Conservation (phyloP, 2,888 invertebrate genomes). For the Rhimphoctona megacephalus region DNA sequence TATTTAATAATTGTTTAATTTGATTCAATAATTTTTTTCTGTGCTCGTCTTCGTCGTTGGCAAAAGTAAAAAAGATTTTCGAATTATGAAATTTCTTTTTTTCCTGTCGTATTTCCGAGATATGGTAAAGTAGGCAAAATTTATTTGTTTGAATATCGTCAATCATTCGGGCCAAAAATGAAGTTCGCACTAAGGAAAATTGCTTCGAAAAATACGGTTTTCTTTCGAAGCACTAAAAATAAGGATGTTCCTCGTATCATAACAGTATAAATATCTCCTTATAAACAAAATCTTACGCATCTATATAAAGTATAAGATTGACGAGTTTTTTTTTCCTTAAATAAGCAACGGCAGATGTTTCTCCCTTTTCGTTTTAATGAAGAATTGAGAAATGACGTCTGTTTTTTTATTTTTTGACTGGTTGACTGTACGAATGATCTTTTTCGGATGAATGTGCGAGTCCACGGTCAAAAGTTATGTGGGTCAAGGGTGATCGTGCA, state of each 20-base stretch:
- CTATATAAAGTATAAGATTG: background rate
- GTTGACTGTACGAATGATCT: background rate
- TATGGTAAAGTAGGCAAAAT: background rate
- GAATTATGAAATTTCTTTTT: background rate
- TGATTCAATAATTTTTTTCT: background rate
- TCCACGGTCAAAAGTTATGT: conserved; percentile 66
- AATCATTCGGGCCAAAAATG: background rate
- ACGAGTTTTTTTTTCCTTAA: background rate
- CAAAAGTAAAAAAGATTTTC: background rate
- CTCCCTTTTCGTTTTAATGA: background rate
- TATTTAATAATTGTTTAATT: no score
- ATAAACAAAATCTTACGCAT: background rate
- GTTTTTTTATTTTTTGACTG: conserved; percentile 9
- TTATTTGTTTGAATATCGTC: background rate
- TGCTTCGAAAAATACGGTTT: background rate
- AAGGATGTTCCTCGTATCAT: background rate
- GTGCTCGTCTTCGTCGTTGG: background rate
- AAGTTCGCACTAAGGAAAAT: background rate
- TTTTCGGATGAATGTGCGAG: conserved; percentile 50
- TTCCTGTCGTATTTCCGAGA: background rate
- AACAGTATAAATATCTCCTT: background rate
- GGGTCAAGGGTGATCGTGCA: conserved; percentile 68
- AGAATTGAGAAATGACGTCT: conserved; percentile 33
- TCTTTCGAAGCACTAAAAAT: background rate
- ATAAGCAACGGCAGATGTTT: background rate